Evolutionary conservation across 2,797 vertebrate genomes (phyloP).

Genomic region (Xenentodon cancila): DNA sequence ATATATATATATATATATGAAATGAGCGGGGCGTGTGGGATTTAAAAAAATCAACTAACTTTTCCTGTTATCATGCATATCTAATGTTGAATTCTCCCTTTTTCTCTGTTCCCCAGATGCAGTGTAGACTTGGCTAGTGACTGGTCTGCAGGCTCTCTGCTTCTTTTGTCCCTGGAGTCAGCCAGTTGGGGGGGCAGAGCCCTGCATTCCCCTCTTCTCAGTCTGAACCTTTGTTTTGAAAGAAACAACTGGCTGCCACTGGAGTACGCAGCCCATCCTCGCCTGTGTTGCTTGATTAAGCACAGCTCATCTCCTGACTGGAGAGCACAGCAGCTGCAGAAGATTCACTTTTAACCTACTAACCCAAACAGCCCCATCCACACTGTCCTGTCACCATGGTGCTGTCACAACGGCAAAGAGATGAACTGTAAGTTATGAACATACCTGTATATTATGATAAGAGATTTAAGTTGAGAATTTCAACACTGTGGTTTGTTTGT

Average conservation of each 20-base stretch:
- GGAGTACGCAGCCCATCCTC: slow-evolving; percentile 53
- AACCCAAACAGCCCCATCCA: slow-evolving; percentile 67
- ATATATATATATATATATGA: no score
- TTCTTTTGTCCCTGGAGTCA: slow-evolving; percentile 76
- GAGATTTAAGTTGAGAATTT: slow-evolving; percentile 1
- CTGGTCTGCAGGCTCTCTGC: slow-evolving; percentile 83
- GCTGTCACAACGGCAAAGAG: slow-evolving; percentile 99
- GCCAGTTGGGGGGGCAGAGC: slow-evolving; percentile 76
- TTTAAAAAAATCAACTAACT: slow-evolving; percentile 21
- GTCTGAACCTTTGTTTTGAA: slow-evolving; percentile 71
- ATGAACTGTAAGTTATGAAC: slow-evolving; percentile 93
- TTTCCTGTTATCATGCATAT: slow-evolving; percentile 50
- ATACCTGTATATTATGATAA: slow-evolving; percentile 4
- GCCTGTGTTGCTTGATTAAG: slow-evolving; percentile 59
- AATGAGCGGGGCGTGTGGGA: no score
- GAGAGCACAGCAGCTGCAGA: slow-evolving; percentile 84
- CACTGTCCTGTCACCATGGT: slow-evolving; percentile 89
- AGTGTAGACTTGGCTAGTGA: slow-evolving; percentile 90
- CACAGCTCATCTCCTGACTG: slow-evolving; percentile 81
- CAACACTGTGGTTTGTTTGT: background rate
- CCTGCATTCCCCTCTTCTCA: slow-evolving; percentile 74
- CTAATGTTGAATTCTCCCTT: slow-evolving; percentile 48
- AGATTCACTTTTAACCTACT: slow-evolving; percentile 56
- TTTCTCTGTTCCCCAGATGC: slow-evolving; percentile 84
- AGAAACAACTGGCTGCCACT: slow-evolving; percentile 38